These are phyloP conservation scores for Serilophus lunatus DNA, from an alignment of 2,113 vertebrate genomes.

Conservation along the genomic window DNA sequence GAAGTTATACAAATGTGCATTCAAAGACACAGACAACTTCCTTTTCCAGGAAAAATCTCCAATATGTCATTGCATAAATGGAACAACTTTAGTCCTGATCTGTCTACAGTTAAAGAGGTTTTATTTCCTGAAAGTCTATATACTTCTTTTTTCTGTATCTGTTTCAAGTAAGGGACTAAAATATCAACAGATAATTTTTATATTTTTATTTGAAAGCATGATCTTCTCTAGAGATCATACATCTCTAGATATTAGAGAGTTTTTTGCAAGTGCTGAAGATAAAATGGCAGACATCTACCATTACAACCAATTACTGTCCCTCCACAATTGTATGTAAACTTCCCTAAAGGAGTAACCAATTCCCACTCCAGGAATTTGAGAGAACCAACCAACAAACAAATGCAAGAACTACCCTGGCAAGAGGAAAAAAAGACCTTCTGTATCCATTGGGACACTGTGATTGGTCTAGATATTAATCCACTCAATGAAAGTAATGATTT, in stretches of 20 bases:
- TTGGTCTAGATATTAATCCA: not conserved
- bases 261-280: not conserved
- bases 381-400: not conserved
- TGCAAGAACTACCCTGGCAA: not conserved
- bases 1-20: not conserved
- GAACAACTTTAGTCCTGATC: not conserved
- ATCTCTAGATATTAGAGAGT: not conserved
- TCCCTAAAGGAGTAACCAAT: not conserved
- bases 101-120: not conserved
- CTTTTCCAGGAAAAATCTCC: not conserved
- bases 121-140: not conserved
- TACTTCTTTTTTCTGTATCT: not conserved
- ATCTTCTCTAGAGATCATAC: not conserved
- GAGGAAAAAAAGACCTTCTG: not conserved
- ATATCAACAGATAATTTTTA: not conserved
- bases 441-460: not conserved
- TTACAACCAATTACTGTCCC: not conserved
- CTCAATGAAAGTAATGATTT: not conserved
- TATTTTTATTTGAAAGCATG: not conserved
- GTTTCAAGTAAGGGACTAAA: not conserved
- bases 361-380: not conserved
- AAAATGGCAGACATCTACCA: not conserved
- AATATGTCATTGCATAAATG: rapidly evolving
- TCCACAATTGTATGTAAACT: not conserved
- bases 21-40: not conserved